These are phyloP conservation scores for Geotrypetes seraphini DNA, from an alignment of 2,797 vertebrate species.

Conservation along the genomic window DNA sequence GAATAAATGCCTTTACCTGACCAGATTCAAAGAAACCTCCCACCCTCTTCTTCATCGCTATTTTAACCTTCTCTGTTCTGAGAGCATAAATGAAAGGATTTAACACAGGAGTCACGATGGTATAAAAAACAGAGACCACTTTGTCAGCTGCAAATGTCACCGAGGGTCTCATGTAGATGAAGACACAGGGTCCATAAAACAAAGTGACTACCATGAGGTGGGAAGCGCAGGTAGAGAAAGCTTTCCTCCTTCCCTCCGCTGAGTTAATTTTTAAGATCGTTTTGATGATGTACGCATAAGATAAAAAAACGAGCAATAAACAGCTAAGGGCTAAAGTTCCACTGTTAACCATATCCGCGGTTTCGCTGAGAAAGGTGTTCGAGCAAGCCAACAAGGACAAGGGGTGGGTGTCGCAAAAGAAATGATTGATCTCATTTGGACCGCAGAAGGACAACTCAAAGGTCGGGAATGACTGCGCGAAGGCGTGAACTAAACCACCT, in stretches of 20 bases:
- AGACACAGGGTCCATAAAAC: neutral
- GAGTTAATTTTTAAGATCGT: neutral
- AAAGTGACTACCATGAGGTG: neutral
- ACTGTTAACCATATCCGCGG: neutral
- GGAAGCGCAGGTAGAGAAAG: neutral
- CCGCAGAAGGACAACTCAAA: neutral
- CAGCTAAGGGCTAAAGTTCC: neutral
- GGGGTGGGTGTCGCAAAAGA: conserved; percentile 5
- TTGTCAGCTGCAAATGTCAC: too few species aligned
- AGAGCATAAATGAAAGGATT: too few species aligned
- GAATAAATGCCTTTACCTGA: too few species aligned
- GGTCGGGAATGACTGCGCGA: neutral
- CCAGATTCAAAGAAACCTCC: too few species aligned
- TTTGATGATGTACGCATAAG: neutral
- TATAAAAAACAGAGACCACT: too few species aligned
- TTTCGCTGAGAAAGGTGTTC: neutral
- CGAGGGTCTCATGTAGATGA: too few species aligned
- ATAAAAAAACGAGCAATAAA: neutral
- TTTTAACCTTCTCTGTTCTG: too few species aligned
- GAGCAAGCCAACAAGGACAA: neutral
- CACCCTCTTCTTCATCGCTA: too few species aligned
- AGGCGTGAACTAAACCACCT: neutral
- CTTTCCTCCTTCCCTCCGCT: neutral
- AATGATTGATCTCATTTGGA: conserved; percentile 2
- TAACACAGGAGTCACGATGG: too few species aligned